Evolutionary conservation across 2,113 vertebrate species (phyloP).

Genomic region (Engraulis encrasicolus): DNA sequence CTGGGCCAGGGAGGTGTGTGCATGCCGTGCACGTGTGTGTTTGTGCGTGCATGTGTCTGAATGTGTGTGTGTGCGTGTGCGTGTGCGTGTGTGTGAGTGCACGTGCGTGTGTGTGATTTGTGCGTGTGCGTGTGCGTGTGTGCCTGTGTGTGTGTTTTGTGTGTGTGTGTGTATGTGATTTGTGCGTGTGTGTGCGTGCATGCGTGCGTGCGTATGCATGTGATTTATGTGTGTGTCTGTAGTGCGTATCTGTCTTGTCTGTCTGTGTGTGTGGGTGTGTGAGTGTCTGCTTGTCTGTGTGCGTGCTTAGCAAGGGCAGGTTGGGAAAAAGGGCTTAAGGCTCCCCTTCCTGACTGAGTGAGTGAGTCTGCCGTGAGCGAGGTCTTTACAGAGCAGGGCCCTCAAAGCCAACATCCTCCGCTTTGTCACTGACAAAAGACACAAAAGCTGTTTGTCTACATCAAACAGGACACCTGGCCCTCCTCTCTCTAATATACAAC

Average conservation of each 20-base stretch:
- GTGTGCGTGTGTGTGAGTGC: not conserved
- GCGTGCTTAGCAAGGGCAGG: conserved; percentile 19
- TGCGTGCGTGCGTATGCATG: not conserved
- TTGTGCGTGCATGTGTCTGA: not conserved
- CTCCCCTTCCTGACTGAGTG: conserved; percentile 29
- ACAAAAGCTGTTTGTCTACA: not conserved
- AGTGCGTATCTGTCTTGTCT: not conserved
- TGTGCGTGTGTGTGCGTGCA: not conserved
- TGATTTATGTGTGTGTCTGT: not conserved
- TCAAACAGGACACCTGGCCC: conserved; percentile 6
- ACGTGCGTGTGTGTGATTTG: too few relatives aligned
- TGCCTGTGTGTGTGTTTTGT: not conserved
- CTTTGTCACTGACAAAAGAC: conserved; percentile 36
- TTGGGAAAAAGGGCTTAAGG: not conserved
- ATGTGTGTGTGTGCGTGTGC: not conserved
- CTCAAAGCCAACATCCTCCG: conserved; percentile 20
- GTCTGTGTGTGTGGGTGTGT: not conserved
- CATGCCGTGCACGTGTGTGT: not conserved
- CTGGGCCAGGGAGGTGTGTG: not conserved
- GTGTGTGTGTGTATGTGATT: not conserved
- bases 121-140: not conserved
- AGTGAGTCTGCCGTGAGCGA: conserved; percentile 16
- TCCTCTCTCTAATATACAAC: not conserved
- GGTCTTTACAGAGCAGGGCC: conserved; percentile 2
- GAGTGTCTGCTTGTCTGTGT: not conserved